Evolutionary conservation across 2,113 vertebrate species (phyloP).

Genomic region (Dicrurus megarhynchus): DNA sequence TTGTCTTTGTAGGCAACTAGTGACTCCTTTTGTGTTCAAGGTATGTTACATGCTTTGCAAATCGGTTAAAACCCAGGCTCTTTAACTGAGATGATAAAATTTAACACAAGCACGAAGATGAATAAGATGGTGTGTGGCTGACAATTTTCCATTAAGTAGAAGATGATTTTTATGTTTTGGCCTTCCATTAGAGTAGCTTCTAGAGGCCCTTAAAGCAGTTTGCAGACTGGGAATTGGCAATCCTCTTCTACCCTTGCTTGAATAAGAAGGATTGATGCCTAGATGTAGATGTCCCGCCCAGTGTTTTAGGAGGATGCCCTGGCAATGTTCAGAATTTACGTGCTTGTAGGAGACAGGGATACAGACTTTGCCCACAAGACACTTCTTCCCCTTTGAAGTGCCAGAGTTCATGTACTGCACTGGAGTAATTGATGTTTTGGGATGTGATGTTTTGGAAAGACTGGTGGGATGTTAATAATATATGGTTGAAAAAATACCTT

Average conservation of each 20-base stretch:
- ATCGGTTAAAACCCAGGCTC: neutral
- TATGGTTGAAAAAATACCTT: neutral
- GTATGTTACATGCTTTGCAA: neutral
- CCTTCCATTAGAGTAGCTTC: neutral
- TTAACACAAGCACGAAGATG: fast-evolving
- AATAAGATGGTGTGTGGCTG: neutral
- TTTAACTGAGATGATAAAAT: neutral
- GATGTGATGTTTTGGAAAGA: neutral
- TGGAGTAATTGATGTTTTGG: neutral
- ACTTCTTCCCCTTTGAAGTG: neutral
- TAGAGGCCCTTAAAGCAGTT: neutral
- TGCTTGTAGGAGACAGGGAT: neutral
- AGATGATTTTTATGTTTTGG: neutral
- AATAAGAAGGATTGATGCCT: neutral
- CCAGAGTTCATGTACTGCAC: neutral
- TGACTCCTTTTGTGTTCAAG: neutral
- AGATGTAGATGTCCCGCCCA: neutral
- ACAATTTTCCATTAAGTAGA: neutral
- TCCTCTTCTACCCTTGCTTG: neutral
- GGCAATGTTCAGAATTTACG: neutral
- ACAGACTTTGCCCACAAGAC: neutral
- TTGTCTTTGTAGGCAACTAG: neutral
- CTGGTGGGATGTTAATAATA: neutral
- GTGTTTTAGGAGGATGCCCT: neutral
- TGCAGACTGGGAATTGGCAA: neutral